phyloP scores from a whole-genome alignment of 2,113 vertebrate genomes.

The Turnix velox region DNA sequence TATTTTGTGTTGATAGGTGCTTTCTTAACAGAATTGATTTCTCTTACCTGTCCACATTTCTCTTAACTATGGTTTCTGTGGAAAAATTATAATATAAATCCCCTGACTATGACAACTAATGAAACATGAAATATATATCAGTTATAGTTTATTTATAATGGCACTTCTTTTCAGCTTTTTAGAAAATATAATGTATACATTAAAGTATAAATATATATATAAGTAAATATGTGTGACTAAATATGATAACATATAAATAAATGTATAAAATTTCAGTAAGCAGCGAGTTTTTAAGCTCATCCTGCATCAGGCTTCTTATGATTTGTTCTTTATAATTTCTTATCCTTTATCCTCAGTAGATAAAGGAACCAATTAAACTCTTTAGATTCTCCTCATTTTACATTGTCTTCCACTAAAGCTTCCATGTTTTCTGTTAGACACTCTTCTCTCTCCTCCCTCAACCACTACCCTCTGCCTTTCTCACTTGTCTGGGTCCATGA shows the following conservation, averaged over 20 bases:
- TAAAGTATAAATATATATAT: not conserved
- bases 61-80: not conserved
- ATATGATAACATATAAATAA: not conserved
- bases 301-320: not conserved
- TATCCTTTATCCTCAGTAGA: not conserved
- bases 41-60: not conserved
- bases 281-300: rapidly evolving
- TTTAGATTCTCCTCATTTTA: not conserved
- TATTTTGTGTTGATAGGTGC: not conserved
- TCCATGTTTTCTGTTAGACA: not conserved
- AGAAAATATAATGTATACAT: not conserved
- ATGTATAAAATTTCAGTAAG: not conserved
- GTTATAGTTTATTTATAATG: not conserved
- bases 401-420: not conserved
- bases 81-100: not conserved
- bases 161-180: not conserved
- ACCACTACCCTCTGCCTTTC: no score
- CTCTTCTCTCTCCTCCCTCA: rapidly evolving
- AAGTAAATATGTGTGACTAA: not conserved
- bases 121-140: not conserved
- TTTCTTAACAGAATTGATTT: not conserved
- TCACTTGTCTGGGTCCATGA: not conserved
- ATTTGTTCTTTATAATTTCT: not conserved
- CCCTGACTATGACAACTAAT: not conserved
- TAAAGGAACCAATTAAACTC: not conserved